Percentiles rank a stretch among this genome's conserved stretches.
Evolutionary conservation across 2,888 invertebrate species (phyloP).

Genomic region (Panopea generosa): DNA sequence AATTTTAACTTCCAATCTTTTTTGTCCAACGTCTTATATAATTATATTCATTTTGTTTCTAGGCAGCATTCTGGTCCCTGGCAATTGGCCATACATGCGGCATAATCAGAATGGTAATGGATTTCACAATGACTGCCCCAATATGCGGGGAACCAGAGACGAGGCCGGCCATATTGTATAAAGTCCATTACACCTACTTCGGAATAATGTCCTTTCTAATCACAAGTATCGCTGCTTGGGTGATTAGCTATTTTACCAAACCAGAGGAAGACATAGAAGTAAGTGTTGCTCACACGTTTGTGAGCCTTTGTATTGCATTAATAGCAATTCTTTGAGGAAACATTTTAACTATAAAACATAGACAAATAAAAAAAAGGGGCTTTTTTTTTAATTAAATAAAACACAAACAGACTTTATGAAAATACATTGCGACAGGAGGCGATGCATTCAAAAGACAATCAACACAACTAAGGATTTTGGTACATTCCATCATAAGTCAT

Average conservation of each 20-base stretch:
- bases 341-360: background rate
- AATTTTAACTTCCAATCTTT: too few species aligned
- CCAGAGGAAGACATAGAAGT: conserved; percentile 63
- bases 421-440: too few species aligned
- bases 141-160: conserved; percentile 84
- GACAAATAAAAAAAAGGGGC: too few species aligned
- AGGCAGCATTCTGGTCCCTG: conserved; percentile 86
- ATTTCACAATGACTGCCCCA: conserved; percentile 84
- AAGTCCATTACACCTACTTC: conserved; percentile 79
- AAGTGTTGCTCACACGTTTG: background rate
- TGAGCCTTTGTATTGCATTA: background rate
- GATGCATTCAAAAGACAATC: too few species aligned
- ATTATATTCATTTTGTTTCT: too few species aligned
- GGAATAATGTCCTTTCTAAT: conserved; percentile 71
- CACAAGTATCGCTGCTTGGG: conserved; percentile 64
- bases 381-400: too few species aligned
- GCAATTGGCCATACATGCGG: conserved; percentile 84
- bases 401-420: too few species aligned
- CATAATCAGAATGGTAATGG: conserved; percentile 84
- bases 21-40: too few species aligned
- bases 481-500: too few species aligned
- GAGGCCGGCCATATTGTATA: conserved; percentile 77
- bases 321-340: background rate
- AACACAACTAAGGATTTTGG: too few species aligned
- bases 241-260: conserved; percentile 66